Conservation (phyloP, 2,113 vertebrate species). For the Regulus satrapa region DNA sequence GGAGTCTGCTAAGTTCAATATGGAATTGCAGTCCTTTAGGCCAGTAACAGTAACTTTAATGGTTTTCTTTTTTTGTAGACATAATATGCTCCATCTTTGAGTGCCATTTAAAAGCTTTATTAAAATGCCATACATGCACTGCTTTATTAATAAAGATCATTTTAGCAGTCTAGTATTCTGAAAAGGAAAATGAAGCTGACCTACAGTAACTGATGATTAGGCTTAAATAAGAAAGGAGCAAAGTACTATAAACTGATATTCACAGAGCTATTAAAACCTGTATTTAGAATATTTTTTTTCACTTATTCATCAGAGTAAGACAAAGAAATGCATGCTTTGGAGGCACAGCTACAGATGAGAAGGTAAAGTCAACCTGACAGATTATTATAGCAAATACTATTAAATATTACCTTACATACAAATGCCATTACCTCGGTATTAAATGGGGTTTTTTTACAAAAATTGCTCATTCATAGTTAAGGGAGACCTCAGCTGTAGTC, state of each 20-base stretch:
- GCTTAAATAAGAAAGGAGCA: neutral
- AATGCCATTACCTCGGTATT: neutral
- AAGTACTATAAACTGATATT: neutral
- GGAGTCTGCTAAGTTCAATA: neutral
- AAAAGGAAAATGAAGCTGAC: conserved; percentile 20
- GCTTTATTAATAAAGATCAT: conserved; percentile 14
- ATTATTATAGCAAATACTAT: neutral
- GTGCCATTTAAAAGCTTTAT: conserved; percentile 2
- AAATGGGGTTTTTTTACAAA: neutral
- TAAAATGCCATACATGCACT: neutral
- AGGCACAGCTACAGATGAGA: neutral
- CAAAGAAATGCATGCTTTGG: neutral
- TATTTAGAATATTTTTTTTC: neutral
- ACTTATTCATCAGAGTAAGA: neutral
- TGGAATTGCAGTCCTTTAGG: neutral
- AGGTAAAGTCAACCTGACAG: neutral
- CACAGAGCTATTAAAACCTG: neutral
- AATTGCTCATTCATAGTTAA: neutral
- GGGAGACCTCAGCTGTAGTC: neutral
- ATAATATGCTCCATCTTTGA: neutral
- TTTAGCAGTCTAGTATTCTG: neutral
- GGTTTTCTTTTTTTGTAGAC: neutral
- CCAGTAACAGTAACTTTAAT: neutral
- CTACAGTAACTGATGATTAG: neutral
- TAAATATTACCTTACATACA: neutral